Conservation (phyloP, 1,140 invertebrate species). For the Drosophila nebulosa region DNA sequence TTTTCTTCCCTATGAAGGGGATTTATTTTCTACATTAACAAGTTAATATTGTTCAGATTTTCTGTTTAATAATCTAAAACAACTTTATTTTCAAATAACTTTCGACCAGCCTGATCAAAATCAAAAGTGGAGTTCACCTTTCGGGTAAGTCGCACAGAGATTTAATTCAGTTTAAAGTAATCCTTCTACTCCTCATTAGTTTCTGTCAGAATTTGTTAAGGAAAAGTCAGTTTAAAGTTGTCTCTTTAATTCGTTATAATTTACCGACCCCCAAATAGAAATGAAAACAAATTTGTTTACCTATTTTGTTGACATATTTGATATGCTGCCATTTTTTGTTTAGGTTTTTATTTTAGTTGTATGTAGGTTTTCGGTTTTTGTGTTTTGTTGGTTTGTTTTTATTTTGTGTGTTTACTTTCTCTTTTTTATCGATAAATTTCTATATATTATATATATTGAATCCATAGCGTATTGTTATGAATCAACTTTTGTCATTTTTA, state of each 20-base stretch:
- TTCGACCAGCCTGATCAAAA: no score
- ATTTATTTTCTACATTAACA: no score
- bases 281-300: conserved; percentile 17
- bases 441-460: conserved; percentile 19
- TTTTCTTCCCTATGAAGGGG: background rate
- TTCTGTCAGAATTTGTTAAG: no score
- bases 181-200: no score
- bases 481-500: conserved; percentile 2
- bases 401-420: conserved; percentile 31
- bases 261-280: background rate
- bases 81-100: no score
- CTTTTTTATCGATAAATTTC: conserved; percentile 27
- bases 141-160: background rate
- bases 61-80: no score
- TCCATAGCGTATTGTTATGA: background rate
- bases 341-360: conserved; percentile 46
- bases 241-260: no score
- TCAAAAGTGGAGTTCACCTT: no score
- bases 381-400: conserved; percentile 49
- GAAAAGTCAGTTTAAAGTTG: no score
- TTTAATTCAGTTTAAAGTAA: no score
- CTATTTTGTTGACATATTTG: conserved; percentile 65
- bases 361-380: conserved; percentile 30
- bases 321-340: conserved; percentile 64
- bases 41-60: no score